Conservation (phyloP, 2,113 vertebrate genomes). For the Hyla sarda region DNA sequence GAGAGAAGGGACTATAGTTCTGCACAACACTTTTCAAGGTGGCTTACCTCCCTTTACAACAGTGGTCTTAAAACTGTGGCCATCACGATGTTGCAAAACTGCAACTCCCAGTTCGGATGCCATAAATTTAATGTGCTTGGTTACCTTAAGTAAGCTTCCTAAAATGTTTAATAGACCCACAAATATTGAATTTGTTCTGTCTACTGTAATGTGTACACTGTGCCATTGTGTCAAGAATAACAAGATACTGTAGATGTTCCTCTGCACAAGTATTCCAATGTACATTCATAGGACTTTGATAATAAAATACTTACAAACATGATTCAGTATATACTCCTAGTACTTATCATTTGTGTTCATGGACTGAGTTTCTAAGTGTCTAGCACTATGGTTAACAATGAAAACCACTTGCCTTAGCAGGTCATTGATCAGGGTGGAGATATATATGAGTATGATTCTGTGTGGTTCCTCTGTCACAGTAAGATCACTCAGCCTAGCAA, state of each 20-base stretch:
- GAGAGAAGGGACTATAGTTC: no score
- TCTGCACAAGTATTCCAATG: not conserved
- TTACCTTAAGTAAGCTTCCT: not conserved
- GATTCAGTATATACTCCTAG: not conserved
- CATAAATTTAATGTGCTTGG: no score
- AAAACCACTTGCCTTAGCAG: conserved; percentile 52
- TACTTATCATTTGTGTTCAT: not conserved
- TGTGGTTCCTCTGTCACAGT: conserved; percentile 60
- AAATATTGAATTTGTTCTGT: not conserved
- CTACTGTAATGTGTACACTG: not conserved
- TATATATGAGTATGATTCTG: not conserved
- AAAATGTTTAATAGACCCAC: not conserved
- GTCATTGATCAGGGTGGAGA: conserved; percentile 59
- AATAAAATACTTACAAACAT: not conserved
- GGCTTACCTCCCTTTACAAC: no score
- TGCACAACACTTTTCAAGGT: no score
- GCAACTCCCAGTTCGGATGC: no score
- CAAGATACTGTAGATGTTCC: not conserved
- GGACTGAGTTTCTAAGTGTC: not conserved
- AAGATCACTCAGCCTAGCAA: conserved; percentile 71
- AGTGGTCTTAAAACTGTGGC: no score
- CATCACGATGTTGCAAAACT: no score
- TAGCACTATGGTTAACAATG: not conserved
- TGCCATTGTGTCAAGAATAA: not conserved
- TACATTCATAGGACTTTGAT: not conserved